Base-by-base conservation (phyloP, 2,113 vertebrate species). In the Eulacestoma nigropectus region DNA sequence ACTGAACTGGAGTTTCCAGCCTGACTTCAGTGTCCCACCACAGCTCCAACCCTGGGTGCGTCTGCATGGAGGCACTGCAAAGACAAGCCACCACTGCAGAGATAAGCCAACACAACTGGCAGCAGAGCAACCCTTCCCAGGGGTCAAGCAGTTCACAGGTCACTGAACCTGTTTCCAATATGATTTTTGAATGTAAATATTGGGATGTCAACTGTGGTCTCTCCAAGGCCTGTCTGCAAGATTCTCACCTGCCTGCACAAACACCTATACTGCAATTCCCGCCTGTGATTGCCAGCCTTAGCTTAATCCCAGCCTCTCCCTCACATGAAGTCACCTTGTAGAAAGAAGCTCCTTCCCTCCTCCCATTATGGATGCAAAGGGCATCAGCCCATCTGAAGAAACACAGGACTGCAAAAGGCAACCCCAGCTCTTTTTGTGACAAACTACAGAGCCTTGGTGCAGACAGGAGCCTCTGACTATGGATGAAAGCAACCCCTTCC, bases 341-440 rank as follows among this genome's bases (percentile, higher is more conserved):
- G 72, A 44, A 60, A 55, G n/a, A 53, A 90, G 12, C 18, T 75
- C 59, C 55, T 76, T 86, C 26, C 11, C 9, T 42, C 23, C 16
- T 76, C n/a, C 47, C 1, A 0, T 1, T 33, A 33, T 22, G 16
- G 9, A 35, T 20, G 18, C 3, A 14, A 89, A 55, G 23, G 30
- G 27, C n/a, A 41, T 23, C 3, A 2, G 30, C 47, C 44, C 47
- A 50, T 25, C 29, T 63, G 42, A 17, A 76, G 60, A 80, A 90
- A 59, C 30, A 42, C 17, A 76, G 35, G 9, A 50, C 23, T 11
- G 18, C 29, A 50, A 49, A 69, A 77, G 84, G 30, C n/a, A 84
- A 33, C 7, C 4, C 17, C 27, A 67, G 42, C 5, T 26, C 2
- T 67, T 53, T n/a, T 19, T 67, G 55, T 10, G 6, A 50, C 49